phyloP scores from a whole-genome alignment of 2,888 invertebrate species.

The Beris morrisii region DNA sequence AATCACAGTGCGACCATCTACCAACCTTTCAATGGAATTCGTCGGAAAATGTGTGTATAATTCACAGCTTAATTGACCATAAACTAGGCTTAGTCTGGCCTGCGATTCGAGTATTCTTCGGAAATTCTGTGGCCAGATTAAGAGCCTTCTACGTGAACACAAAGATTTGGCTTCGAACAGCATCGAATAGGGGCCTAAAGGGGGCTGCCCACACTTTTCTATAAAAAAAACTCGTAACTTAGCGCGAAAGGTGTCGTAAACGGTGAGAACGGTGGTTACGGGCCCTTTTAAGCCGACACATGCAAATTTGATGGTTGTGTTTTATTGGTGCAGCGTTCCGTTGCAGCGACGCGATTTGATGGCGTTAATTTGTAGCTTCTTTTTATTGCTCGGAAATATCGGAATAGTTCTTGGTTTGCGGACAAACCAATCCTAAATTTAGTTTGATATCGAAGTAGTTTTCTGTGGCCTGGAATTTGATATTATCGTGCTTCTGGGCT shows the following conservation, averaged over 20 bases:
- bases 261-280: slow-evolving; percentile 8
- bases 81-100: slow-evolving; percentile 35
- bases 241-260: slow-evolving; percentile 18
- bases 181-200: too few species aligned
- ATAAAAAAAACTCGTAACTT: not conserved
- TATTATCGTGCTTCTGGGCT: too few species aligned
- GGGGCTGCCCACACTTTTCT: too few species aligned
- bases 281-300: slow-evolving; percentile 32
- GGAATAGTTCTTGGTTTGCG: too few species aligned
- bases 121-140: slow-evolving; percentile 2
- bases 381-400: too few species aligned
- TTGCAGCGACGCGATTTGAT: too few species aligned
- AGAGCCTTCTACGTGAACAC: not conserved
- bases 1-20: not conserved
- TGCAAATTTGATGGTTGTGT: slow-evolving; percentile 38
- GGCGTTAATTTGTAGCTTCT: too few species aligned
- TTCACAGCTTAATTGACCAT: slow-evolving; percentile 35
- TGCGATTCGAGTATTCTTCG: not conserved
- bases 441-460: too few species aligned
- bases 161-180: not conserved
- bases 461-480: too few species aligned
- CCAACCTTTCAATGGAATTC: slow-evolving; percentile 12
- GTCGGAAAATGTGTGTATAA: slow-evolving; percentile 12
- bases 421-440: too few species aligned
- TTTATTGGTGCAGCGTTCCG: not conserved